phyloP scores from a whole-genome alignment of 1,140 invertebrate species.

The Megalonaias nervosa region DNA sequence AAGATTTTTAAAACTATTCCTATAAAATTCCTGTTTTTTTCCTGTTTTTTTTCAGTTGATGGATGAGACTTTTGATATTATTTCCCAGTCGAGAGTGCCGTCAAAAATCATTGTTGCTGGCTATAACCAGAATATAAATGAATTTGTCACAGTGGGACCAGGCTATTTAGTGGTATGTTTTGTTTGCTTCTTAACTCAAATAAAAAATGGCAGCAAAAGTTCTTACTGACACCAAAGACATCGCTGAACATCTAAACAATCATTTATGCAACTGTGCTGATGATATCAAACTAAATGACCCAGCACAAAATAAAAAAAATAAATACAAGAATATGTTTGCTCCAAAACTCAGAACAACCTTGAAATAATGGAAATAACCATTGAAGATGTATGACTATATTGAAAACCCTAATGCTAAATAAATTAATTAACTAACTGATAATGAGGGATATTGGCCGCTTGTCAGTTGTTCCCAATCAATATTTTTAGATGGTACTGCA shows the following conservation, averaged over 20 bases:
- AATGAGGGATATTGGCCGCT: too few species aligned
- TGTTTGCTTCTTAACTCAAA: not conserved
- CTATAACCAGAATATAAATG: conserved; percentile 64
- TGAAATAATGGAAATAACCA: too few species aligned
- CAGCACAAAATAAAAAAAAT: not conserved
- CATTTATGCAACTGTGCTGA: not conserved
- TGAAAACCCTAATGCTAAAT: too few species aligned
- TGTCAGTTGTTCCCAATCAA: too few species aligned
- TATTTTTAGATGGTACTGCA: too few species aligned
- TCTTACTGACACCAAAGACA: not conserved
- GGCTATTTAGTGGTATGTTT: conserved; percentile 64
- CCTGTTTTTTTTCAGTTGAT: conserved; percentile 57
- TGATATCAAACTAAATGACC: too few species aligned
- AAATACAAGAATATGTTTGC: not conserved
- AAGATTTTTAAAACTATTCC: not conserved
- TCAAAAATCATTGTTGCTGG: conserved; percentile 49
- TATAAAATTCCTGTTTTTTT: conserved; percentile 12
- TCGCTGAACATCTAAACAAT: not conserved
- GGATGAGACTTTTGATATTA: conserved; percentile 60
- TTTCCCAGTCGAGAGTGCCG: conserved; percentile 57
- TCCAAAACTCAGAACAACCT: not conserved
- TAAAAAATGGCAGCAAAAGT: not conserved
- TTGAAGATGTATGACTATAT: too few species aligned
- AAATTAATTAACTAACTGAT: too few species aligned
- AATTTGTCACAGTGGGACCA: conserved; percentile 62